Percentiles rank a stretch among this genome's conserved stretches.
Conservation (phyloP, 1,140 invertebrate species). For the Mya arenaria region DNA sequence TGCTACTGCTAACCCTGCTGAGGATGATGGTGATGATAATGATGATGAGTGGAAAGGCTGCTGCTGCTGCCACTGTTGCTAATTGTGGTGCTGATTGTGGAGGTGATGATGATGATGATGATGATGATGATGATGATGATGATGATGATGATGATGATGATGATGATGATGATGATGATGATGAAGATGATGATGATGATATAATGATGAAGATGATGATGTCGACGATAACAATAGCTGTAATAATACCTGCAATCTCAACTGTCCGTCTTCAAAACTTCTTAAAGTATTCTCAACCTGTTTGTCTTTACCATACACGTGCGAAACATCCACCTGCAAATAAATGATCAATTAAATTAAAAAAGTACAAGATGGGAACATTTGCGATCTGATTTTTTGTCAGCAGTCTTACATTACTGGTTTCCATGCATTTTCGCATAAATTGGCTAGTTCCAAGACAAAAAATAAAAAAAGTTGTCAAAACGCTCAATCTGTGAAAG, state of each 20-base stretch:
- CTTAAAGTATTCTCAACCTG: constrained; percentile 71
- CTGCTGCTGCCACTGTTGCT: neutral
- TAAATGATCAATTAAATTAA: no score
- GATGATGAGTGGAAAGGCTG: no score
- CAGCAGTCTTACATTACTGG: no score
- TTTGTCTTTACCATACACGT: constrained; percentile 80
- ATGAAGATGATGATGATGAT: neutral
- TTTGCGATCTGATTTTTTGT: no score
- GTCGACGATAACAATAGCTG: neutral
- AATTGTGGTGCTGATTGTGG: neutral
- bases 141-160: neutral
- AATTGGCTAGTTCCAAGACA: no score
- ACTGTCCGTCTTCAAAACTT: constrained; percentile 73
- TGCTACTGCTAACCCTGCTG: no score
- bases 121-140: neutral
- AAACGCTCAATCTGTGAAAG: no score
- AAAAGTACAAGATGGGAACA: no score
- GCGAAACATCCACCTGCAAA: constrained; percentile 81
- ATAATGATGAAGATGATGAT: neutral
- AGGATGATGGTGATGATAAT: no score
- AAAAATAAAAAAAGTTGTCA: no score
- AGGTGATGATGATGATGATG: neutral
- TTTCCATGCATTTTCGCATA: no score
- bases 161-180: neutral
- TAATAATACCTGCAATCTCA: constrained; percentile 76